These are phyloP conservation scores for Mus spretus DNA, from an alignment of 2,797 vertebrate genomes.

Conservation along the genomic window DNA sequence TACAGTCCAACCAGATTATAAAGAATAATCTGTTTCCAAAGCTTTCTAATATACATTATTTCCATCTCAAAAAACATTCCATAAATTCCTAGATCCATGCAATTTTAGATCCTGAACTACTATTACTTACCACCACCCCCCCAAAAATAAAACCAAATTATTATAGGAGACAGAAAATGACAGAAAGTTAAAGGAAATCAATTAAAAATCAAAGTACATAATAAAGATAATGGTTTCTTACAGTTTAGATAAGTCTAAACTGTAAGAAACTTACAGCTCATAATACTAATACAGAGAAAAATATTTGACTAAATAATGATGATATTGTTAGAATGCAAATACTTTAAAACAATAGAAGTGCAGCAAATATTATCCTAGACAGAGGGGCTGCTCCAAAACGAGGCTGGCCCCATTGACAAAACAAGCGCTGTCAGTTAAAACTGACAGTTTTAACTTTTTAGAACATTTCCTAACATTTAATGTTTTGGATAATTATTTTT, in stretches of 20 bases:
- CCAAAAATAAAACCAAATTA: neutral
- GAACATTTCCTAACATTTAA: neutral
- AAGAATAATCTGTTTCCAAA: neutral
- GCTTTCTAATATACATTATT: neutral
- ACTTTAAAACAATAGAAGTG: conserved; percentile 1
- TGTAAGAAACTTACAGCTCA: neutral
- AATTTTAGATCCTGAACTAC: neutral
- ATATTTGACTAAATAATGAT: neutral
- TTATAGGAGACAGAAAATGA: neutral
- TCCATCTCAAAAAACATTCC: neutral
- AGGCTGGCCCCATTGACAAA: neutral
- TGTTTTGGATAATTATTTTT: neutral
- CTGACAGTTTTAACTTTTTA: neutral
- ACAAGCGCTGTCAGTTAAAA: neutral
- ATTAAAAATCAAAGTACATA: neutral
- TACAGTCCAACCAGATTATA: neutral
- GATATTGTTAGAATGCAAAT: neutral
- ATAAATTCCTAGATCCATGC: neutral
- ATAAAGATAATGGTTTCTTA: conserved; percentile 20
- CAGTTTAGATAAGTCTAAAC: neutral
- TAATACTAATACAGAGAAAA: neutral
- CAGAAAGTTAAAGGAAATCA: neutral
- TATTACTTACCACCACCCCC: neutral
- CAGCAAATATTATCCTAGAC: neutral
- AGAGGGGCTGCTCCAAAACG: neutral